A percentile compares a stretch with the other conserved stretches of the same genome.
These are phyloP conservation scores for Pocillopora damicornis DNA, from an alignment of 64 coral and sea anemone genomes.

Conservation along the genomic window DNA sequence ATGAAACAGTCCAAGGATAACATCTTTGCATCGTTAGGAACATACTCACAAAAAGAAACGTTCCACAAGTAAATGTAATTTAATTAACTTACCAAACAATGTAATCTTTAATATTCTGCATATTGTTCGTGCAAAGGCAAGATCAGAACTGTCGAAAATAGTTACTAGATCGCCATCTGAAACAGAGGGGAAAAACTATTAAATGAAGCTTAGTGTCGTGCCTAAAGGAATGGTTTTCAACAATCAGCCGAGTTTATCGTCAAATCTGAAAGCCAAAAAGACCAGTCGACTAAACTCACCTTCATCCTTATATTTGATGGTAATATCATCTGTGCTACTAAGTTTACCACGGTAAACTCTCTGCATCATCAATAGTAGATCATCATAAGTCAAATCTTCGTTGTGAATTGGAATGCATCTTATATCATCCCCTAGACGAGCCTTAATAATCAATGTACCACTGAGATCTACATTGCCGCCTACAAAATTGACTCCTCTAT, in stretches of 20 bases:
- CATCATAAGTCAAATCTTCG: conserved; percentile 98
- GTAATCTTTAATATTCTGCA: conserved; percentile 91
- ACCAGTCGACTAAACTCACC: conserved; percentile 34
- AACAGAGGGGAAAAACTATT: not conserved
- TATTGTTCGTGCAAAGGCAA: conserved; percentile 79
- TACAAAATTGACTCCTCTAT: conserved; percentile 68
- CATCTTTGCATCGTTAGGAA: not conserved
- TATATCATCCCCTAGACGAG: conserved; percentile 93
- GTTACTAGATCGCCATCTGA: conserved; percentile 96
- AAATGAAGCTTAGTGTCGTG: no score
- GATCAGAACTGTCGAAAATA: conserved; percentile 96
- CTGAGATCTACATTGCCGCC: conserved; percentile 77
- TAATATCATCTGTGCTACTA: conserved; percentile 84
- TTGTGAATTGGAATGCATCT: conserved; percentile 98
- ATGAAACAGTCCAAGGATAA: no score
- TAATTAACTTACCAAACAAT: conserved; percentile 81
- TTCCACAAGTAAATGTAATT: not conserved
- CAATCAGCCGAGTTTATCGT: not conserved
- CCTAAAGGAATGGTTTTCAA: no score
- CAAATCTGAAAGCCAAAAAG: not conserved
- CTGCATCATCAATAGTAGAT: conserved; percentile 98
- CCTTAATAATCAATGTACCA: conserved; percentile 93
- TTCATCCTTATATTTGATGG: conserved; percentile 96
- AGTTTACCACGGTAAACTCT: conserved; percentile 88
- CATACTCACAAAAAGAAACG: not conserved